These are phyloP conservation scores for Oikopleura dioica DNA, from an alignment of 23 tunicate species.

Conservation along the genomic window DNA sequence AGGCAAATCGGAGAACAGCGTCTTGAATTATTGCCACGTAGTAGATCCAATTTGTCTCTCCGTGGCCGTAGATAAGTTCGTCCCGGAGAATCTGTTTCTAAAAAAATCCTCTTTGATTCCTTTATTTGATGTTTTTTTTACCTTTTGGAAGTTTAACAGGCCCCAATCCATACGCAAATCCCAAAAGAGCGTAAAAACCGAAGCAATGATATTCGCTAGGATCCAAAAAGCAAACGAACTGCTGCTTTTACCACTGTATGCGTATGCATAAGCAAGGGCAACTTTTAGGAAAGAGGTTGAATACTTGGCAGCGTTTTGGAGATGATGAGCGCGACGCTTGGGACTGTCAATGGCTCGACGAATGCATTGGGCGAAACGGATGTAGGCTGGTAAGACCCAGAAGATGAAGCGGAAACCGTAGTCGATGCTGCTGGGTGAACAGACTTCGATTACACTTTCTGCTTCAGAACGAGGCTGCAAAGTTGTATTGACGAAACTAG, in stretches of 20 bases:
- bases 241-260: background rate
- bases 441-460: no score
- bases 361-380: slow-evolving; percentile 4
- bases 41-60: background rate
- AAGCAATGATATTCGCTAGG: background rate
- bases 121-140: no score
- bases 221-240: background rate
- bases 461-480: no score
- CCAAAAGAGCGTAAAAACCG: background rate
- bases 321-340: slow-evolving; percentile 14
- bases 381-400: background rate
- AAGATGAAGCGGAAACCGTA: background rate
- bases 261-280: slow-evolving; percentile 30
- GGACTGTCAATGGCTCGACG: background rate
- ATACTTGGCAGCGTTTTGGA: background rate
- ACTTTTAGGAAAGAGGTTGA: background rate
- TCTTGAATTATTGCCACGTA: background rate
- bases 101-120: no score
- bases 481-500: no score
- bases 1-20: background rate
- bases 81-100: background rate
- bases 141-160: background rate
- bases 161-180: background rate
- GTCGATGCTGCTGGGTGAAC: background rate
- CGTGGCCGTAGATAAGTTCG: background rate